A percentile compares a stretch with the other conserved stretches of the same genome.
These are phyloP conservation scores for Acanthosepion esculentum DNA, from an alignment of 2,888 invertebrate genomes.

Conservation along the genomic window DNA sequence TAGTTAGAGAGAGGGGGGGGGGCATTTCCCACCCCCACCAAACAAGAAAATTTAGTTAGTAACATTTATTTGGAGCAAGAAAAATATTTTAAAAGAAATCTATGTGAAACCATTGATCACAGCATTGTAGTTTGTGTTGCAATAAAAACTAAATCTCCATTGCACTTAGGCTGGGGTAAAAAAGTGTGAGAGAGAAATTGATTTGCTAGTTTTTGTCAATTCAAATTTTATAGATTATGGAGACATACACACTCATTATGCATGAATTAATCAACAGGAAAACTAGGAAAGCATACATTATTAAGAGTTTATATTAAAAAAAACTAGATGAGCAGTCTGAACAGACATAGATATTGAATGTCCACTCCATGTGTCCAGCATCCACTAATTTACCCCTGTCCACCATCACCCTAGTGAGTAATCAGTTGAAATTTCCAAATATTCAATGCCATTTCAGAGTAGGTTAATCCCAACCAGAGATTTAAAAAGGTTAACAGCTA, in stretches of 20 bases:
- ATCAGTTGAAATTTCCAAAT: neutral
- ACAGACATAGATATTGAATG: neutral
- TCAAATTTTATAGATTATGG: no score
- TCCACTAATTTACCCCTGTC: neutral
- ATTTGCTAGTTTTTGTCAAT: no score
- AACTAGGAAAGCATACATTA: neutral
- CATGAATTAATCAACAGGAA: no score
- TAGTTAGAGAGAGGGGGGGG: neutral
- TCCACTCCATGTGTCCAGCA: neutral
- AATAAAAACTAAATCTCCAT: neutral
- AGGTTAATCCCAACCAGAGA: no score
- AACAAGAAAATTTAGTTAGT: neutral
- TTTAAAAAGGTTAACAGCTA: no score
- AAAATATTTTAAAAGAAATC: neutral
- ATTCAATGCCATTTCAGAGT: no score
- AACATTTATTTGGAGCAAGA: neutral
- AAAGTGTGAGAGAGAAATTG: neutral
- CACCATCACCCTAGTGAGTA: neutral
- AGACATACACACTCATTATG: no score
- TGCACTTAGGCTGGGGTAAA: neutral
- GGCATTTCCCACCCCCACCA: neutral
- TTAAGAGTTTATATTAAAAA: neutral
- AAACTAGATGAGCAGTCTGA: neutral
- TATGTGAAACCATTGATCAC: constrained; percentile 33
- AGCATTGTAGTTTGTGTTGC: neutral